phyloP scores from a whole-genome alignment of 1,140 invertebrate species.

The Lepidurus couesii region DNA sequence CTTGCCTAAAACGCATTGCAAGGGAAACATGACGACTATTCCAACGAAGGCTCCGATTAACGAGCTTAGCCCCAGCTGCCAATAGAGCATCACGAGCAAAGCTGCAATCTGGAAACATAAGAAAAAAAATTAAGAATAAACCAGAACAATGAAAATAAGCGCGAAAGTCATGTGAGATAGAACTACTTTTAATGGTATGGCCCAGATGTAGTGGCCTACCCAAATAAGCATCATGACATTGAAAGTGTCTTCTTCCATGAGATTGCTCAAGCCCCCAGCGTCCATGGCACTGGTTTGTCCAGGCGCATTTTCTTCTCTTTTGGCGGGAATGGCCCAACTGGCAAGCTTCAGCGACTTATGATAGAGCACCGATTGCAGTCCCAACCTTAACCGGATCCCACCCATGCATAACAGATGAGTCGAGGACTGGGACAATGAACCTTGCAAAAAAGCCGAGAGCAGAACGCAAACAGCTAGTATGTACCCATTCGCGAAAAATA shows the following conservation, averaged over 20 bases:
- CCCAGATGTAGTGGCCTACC: conserved; percentile 79
- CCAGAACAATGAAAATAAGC: neutral
- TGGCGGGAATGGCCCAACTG: conserved; percentile 9
- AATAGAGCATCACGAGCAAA: conserved; percentile 66
- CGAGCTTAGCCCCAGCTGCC: conserved; percentile 69
- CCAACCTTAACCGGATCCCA: conserved; percentile 69
- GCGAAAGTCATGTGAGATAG: conserved; percentile 24
- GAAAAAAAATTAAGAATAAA: conserved; percentile 23
- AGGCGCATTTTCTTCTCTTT: conserved; percentile 19
- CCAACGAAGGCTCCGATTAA: conserved; percentile 66
- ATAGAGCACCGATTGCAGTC: conserved; percentile 55
- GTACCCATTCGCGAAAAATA: conserved; percentile 71
- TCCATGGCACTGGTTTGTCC: conserved; percentile 45
- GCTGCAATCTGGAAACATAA: conserved; percentile 56
- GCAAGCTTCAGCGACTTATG: conserved; percentile 37
- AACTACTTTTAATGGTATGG: conserved; percentile 72
- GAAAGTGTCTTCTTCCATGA: conserved; percentile 72
- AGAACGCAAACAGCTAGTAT: conserved; percentile 66
- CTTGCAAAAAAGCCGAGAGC: conserved; percentile 65
- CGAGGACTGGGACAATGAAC: conserved; percentile 74
- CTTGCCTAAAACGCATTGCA: conserved; percentile 65
- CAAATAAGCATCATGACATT: conserved; percentile 78
- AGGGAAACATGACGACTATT: conserved; percentile 60
- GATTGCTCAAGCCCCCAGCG: conserved; percentile 66
- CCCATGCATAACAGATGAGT: conserved; percentile 74